phyloP scores from a whole-genome alignment of 2,888 invertebrate species.

The Masnerella sp. region DNA sequence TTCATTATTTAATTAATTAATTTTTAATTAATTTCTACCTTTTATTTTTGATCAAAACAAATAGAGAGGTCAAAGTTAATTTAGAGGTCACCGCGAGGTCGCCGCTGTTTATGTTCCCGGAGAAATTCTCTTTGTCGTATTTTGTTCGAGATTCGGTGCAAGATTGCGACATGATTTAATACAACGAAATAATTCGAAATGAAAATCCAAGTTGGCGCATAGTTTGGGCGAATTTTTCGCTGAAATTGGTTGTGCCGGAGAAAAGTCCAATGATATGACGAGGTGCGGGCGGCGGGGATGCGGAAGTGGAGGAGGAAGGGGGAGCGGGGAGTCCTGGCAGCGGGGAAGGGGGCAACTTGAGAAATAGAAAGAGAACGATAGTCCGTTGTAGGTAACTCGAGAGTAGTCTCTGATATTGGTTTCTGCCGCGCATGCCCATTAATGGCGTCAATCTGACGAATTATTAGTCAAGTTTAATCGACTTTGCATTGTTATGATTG shows the following conservation, averaged over 20 bases:
- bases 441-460: conserved; percentile 74
- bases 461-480: conserved; percentile 75
- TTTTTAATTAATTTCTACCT: too few species aligned
- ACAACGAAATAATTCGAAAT: conserved; percentile 42
- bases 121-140: background rate
- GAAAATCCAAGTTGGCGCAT: conserved; percentile 42
- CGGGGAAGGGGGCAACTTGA: conserved; percentile 18
- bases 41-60: too few species aligned
- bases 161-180: conserved; percentile 32
- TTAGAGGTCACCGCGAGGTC: conserved; percentile 3
- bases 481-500: conserved; percentile 35
- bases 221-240: conserved; percentile 44
- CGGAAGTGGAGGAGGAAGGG: conserved; percentile 20
- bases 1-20: too few species aligned
- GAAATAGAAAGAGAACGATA: conserved; percentile 62
- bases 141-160: conserved; percentile 12
- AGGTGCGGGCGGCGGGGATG: background rate
- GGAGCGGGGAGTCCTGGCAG: conserved; percentile 23
- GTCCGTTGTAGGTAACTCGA: conserved; percentile 59
- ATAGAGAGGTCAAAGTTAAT: background rate
- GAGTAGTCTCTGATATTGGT: conserved; percentile 73
- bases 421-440: conserved; percentile 75
- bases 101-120: conserved; percentile 8
- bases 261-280: conserved; percentile 38
- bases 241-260: conserved; percentile 50